A percentile compares a stretch with the other conserved stretches of the same genome.
phyloP scores from a whole-genome alignment of 2,888 invertebrate species.

The Diaphora mendica region DNA sequence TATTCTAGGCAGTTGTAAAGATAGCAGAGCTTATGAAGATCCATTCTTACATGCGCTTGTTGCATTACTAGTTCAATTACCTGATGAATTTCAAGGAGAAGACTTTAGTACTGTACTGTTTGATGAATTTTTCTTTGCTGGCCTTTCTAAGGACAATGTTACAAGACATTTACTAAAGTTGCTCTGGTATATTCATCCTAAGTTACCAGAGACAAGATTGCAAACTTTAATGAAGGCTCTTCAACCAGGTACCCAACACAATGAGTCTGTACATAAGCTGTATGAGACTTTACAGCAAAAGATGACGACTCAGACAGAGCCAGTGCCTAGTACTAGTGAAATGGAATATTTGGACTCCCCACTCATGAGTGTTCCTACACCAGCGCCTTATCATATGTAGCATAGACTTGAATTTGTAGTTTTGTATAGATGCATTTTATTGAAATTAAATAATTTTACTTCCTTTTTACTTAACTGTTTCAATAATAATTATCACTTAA shows the following conservation, averaged over 20 bases:
- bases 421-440: conserved; percentile 9
- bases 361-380: conserved; percentile 94
- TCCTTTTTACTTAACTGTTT: background rate
- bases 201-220: conserved; percentile 92
- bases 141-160: conserved; percentile 95
- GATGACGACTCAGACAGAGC: conserved; percentile 90
- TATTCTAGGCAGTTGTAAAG: conserved; percentile 95
- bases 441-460: conserved; percentile 24
- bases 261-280: conserved; percentile 93
- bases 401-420: conserved; percentile 27
- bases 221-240: conserved; percentile 93
- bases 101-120: conserved; percentile 98
- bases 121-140: conserved; percentile 98
- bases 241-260: conserved; percentile 92
- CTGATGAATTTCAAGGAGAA: conserved; percentile 96
- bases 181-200: conserved; percentile 95
- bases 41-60: conserved; percentile 97
- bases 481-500: background rate
- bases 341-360: conserved; percentile 93
- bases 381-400: conserved; percentile 89
- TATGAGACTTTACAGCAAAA: conserved; percentile 93
- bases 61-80: conserved; percentile 93
- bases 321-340: conserved; percentile 87
- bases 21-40: conserved; percentile 97
- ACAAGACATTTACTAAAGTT: conserved; percentile 96